Evolutionary conservation across 2,888 invertebrate species (phyloP).

Genomic region (Rotaria magnacalcarata): DNA sequence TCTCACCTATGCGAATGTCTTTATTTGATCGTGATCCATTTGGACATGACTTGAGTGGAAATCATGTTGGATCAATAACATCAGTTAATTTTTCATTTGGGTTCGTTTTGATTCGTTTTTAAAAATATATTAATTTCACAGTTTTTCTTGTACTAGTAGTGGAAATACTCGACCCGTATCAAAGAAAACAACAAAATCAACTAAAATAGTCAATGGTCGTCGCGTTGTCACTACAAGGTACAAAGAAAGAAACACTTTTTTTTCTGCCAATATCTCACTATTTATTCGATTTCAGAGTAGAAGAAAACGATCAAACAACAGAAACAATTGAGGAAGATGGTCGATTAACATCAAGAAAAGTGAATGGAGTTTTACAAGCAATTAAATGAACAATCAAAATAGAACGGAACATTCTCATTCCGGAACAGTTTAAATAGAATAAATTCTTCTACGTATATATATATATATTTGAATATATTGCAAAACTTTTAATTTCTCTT

Average conservation of each 20-base stretch:
- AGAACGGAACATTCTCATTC: not conserved
- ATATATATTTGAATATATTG: too few relatives aligned
- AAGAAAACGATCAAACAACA: conserved; percentile 33
- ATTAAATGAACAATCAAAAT: not conserved
- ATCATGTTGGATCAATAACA: not conserved
- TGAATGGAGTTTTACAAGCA: conserved; percentile 3
- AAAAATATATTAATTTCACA: too few relatives aligned
- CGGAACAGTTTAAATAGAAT: not conserved
- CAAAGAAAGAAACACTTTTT: not conserved
- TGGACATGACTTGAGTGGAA: not conserved
- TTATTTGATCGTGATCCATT: conserved; percentile 11
- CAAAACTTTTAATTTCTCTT: not conserved
- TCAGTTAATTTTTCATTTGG: conserved; percentile 35
- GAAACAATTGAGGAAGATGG: conserved; percentile 34
- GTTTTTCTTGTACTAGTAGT: not conserved
- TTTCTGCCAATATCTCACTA: not conserved
- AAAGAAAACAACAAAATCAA: conserved; percentile 7
- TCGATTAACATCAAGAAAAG: not conserved
- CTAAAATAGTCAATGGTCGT: not conserved
- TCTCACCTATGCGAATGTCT: conserved; percentile 29
- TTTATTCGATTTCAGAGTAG: not conserved
- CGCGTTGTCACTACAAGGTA: conserved; percentile 10
- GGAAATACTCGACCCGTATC: not conserved
- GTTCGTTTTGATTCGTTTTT: not conserved
- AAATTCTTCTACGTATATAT: too few relatives aligned